phyloP scores from a whole-genome alignment of 2,888 invertebrate genomes.

The Strigamia crassipes region DNA sequence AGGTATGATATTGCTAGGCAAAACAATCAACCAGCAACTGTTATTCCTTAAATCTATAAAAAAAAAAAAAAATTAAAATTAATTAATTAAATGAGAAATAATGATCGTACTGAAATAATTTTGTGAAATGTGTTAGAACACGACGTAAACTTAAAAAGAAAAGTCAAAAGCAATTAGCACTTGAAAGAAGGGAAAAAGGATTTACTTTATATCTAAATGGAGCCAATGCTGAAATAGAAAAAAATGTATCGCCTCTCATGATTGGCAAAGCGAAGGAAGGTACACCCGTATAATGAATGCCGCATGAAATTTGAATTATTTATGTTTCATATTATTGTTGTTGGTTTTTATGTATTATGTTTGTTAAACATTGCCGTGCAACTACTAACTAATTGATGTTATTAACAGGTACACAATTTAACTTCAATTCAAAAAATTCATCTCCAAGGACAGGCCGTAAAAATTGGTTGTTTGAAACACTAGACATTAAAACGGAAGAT shows the following conservation, averaged over 20 bases:
- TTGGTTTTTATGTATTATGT: not conserved
- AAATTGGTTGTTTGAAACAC: conserved; percentile 5
- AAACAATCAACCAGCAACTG: too few relatives aligned
- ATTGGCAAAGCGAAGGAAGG: conserved; percentile 24
- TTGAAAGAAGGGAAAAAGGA: conserved; percentile 44
- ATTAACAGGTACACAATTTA: not conserved
- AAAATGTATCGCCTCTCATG: not conserved
- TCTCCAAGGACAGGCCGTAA: not conserved
- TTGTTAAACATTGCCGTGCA: not conserved
- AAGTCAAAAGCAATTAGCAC: conserved; percentile 42
- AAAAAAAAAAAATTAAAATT: not conserved
- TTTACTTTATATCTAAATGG: conserved; percentile 44
- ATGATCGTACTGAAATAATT: not conserved
- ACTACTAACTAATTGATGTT: not conserved
- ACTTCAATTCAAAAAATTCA: not conserved
- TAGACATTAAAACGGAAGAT: conserved; percentile 31
- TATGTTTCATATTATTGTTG: not conserved
- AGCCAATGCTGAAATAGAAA: conserved; percentile 44
- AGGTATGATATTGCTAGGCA: not conserved
- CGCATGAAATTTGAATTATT: not conserved
- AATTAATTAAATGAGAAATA: not conserved
- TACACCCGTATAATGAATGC: not conserved
- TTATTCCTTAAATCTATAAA: not conserved
- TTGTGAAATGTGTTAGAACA: conserved; percentile 8
- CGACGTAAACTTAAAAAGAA: conserved; percentile 32